phyloP scores from a whole-genome alignment of 1,140 invertebrate genomes.

The Leptinotarsa texana region DNA sequence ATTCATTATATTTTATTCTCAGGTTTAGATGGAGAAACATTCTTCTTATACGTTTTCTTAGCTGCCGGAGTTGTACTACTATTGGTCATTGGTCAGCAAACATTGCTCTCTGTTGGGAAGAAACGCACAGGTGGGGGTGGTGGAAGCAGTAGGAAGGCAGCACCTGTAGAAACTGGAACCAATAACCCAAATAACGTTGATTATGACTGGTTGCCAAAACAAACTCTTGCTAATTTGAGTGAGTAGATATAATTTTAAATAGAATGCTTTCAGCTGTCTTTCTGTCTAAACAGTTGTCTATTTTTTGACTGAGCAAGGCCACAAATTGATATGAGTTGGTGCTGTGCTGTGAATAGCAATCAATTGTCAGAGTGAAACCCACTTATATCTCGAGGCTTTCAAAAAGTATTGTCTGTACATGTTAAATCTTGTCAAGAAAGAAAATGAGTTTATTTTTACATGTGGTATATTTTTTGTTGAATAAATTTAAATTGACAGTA shows the following conservation, averaged over 20 bases:
- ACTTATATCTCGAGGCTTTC: too few relatives aligned
- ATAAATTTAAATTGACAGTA: too few relatives aligned
- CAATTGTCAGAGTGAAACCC: too few relatives aligned
- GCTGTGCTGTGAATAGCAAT: neutral
- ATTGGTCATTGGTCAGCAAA: conserved; percentile 88
- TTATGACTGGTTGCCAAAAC: conserved; percentile 96
- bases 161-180: conserved; percentile 75
- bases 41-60: conserved; percentile 95
- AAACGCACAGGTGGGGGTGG: conserved; percentile 54
- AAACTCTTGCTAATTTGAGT: conserved; percentile 82
- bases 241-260: conserved; percentile 57
- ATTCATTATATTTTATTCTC: neutral
- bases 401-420: too few relatives aligned
- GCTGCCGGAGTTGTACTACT: conserved; percentile 85
- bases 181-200: conserved; percentile 92
- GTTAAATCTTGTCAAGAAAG: too few relatives aligned
- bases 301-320: neutral
- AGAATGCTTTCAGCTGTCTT: neutral
- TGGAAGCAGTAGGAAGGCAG: conserved; percentile 61
- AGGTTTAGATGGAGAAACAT: conserved; percentile 94
- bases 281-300: neutral
- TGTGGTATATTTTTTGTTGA: too few relatives aligned
- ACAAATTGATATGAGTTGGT: neutral
- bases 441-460: too few relatives aligned
- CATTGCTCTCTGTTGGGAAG: conserved; percentile 77